These are phyloP conservation scores for Perdita meconis DNA, from an alignment of 2,888 invertebrate genomes.

Conservation along the genomic window DNA sequence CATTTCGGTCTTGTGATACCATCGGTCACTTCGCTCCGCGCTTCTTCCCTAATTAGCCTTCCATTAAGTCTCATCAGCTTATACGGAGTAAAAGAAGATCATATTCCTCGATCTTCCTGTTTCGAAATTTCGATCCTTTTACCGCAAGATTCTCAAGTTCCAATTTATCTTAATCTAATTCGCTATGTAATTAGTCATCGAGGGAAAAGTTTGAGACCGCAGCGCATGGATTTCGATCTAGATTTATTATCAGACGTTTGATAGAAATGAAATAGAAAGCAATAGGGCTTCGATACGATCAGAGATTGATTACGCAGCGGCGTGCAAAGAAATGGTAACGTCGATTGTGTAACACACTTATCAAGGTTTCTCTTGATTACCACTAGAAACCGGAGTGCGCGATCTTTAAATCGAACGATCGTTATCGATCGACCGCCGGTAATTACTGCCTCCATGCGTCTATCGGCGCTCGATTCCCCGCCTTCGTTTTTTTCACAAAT, in stretches of 20 bases:
- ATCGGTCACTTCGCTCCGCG: background rate
- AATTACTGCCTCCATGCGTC: conserved; percentile 54
- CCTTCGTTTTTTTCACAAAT: conserved; percentile 22
- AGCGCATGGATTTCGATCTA: background rate
- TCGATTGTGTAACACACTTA: conserved; percentile 27
- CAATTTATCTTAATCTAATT: too few relatives aligned
- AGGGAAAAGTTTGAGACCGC: too few relatives aligned
- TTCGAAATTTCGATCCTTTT: too few relatives aligned
- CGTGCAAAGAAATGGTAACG: background rate
- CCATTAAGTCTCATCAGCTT: conserved; percentile 4
- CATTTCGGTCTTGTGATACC: conserved; percentile 29
- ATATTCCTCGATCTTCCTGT: background rate
- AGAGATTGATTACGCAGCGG: background rate
- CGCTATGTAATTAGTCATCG: too few relatives aligned
- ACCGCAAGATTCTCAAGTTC: too few relatives aligned
- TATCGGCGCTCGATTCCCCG: conserved; percentile 35
- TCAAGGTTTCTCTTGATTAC: conserved; percentile 22
- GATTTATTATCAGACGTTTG: conserved; percentile 14
- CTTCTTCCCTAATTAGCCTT: conserved; percentile 14
- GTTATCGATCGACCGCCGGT: conserved; percentile 56
- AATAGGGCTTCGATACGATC: conserved; percentile 30
- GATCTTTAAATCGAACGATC: conserved; percentile 58
- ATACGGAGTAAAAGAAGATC: background rate
- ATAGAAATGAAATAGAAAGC: too few relatives aligned
- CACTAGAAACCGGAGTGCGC: conserved; percentile 3